A percentile compares a stretch with the other conserved stretches of the same genome.
Conservation (phyloP, 2,888 invertebrate genomes). For the Amiota mariae region DNA sequence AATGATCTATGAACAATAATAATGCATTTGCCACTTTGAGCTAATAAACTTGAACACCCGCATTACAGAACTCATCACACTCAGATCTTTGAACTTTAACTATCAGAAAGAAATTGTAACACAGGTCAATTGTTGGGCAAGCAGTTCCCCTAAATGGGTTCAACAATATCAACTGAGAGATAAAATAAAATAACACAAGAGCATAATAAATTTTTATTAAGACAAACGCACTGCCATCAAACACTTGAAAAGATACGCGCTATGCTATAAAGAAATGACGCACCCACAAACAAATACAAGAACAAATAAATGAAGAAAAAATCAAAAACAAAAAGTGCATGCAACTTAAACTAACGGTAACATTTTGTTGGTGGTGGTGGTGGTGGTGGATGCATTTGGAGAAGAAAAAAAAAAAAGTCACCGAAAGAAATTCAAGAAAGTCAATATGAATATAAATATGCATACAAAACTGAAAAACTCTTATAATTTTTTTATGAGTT, state of each 20-base stretch:
- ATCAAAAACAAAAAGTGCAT: neutral
- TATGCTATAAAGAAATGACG: too few species aligned
- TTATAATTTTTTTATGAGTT: constrained; percentile 18
- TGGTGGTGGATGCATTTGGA: neutral
- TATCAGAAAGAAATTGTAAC: neutral
- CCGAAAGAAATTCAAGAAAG: neutral
- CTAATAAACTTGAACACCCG: constrained; percentile 62
- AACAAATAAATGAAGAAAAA: too few species aligned
- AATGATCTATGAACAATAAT: constrained; percentile 45
- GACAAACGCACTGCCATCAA: neutral
- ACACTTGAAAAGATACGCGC: too few species aligned
- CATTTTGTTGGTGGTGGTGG: too few species aligned
- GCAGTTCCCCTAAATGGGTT: neutral
- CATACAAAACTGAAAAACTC: neutral
- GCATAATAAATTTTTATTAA: neutral
- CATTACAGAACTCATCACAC: neutral
- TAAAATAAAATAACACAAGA: neutral
- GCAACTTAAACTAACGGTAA: neutral
- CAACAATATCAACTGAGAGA: neutral
- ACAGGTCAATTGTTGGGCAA: constrained; percentile 43
- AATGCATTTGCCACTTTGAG: constrained; percentile 14
- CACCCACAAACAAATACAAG: too few species aligned
- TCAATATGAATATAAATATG: neutral
- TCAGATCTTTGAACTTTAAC: neutral
- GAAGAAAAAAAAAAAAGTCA: neutral